Evolutionary conservation across 2,888 invertebrate genomes (phyloP), one percentile per base, ranked within the genome.

Genomic region (Synanthedon myopaeformis): DNA sequence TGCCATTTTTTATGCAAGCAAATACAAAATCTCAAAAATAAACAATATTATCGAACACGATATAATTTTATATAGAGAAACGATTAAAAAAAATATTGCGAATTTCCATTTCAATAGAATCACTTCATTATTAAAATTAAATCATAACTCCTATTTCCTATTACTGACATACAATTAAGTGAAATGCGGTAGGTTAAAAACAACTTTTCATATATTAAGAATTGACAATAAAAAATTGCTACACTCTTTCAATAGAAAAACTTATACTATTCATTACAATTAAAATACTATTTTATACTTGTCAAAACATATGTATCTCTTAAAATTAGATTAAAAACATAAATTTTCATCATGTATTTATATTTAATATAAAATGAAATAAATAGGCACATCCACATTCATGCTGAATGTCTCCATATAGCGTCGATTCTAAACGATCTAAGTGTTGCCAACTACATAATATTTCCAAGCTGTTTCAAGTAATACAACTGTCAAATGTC

Each of bases 321-420:
- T 77, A 72, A 67, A 63, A 61, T 58, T 59, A 63, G 55, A 79
- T 70, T 80, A 79, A 71, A 72, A 78, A 82, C 72, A 77, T 35
- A 13, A 45, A 73, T 70, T 73, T 65, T 79, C 70, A 72, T 78
- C 69, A 71, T 73, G 70, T 73, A 72, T 71, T 35, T 35, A 35
- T 35, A 35, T 35, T 35, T 35, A 35, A 10, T 69, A 77, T 70
- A 77, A 80, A 81, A 75, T 65, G 73, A 80, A 85, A 85, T 84
- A 85, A 85, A 84, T 85, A 85, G 81, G 80, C 82, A 85, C 81
- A 76, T 73, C 35, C 64, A 75, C 81, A 84, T 82, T 81, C 83
- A 70, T 65, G 63, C 66, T 64, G 81, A 84, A 83, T 79, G 81
- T 74, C 63, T 64, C 35, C 61, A 74, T 72, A 70, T 66, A 67